These are phyloP conservation scores for Pseudoips prasinana DNA, from an alignment of 2,888 invertebrate genomes.

Conservation along the genomic window DNA sequence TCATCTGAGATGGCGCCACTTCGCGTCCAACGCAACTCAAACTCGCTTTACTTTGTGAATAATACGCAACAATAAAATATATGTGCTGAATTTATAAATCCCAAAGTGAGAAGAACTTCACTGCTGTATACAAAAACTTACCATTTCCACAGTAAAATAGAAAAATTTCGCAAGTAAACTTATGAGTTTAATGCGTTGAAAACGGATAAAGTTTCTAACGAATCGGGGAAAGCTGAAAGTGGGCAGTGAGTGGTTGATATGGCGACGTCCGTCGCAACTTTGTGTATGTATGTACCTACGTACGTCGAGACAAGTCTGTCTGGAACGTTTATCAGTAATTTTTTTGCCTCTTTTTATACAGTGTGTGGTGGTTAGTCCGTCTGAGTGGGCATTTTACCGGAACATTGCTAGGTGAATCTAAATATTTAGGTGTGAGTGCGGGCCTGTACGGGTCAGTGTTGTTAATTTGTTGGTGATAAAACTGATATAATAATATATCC, in stretches of 20 bases:
- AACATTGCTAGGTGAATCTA: too few relatives aligned
- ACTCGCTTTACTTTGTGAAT: too few relatives aligned
- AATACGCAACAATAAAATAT: too few relatives aligned
- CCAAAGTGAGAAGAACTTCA: too few relatives aligned
- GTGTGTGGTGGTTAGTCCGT: slow-evolving; percentile 1
- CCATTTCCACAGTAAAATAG: neutral
- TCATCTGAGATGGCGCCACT: slow-evolving; percentile 31
- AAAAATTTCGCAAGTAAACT: neutral
- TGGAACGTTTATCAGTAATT: slow-evolving; percentile 25
- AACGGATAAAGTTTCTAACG: slow-evolving; percentile 20
- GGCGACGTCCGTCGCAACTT: slow-evolving; percentile 18
- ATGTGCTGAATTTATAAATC: too few relatives aligned
- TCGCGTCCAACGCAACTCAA: slow-evolving; percentile 5
- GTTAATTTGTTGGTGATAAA: too few relatives aligned
- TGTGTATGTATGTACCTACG: slow-evolving; percentile 17
- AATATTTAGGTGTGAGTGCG: too few relatives aligned
- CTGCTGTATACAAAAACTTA: neutral
- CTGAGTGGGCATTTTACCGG: slow-evolving; percentile 1
- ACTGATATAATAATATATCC: too few relatives aligned
- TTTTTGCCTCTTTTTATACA: slow-evolving; percentile 12
- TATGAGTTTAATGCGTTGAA: slow-evolving; percentile 14
- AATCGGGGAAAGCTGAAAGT: slow-evolving; percentile 10
- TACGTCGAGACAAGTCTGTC: neutral
- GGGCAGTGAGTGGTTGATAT: slow-evolving; percentile 17
- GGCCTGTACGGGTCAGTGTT: too few relatives aligned